Conservation (phyloP, 1,140 invertebrate genomes). For the Mylabris phalerata region DNA sequence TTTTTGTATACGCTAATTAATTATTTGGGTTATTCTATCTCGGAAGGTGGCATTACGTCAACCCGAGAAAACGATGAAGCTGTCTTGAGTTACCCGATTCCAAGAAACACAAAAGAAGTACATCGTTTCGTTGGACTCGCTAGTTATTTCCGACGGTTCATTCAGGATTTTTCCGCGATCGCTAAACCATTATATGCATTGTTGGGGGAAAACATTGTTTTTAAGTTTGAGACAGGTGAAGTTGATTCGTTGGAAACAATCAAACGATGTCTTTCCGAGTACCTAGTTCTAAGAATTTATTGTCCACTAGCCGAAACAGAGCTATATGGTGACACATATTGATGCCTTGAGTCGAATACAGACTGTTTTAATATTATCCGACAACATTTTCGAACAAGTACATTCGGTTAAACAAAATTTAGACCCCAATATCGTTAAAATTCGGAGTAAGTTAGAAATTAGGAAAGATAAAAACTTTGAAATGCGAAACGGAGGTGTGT, state of each 20-base stretch:
- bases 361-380: background rate
- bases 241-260: constrained; percentile 25
- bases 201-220: constrained; percentile 26
- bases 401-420: background rate
- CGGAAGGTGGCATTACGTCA: constrained; percentile 15
- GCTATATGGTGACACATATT: constrained; percentile 6
- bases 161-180: constrained; percentile 23
- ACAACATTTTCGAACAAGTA: background rate
- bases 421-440: background rate
- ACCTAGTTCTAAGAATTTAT: constrained; percentile 16
- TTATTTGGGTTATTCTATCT: constrained; percentile 23
- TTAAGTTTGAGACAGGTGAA: constrained; percentile 21
- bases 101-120: constrained; percentile 9
- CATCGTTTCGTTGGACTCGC: constrained; percentile 19
- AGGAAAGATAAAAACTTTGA: too few species aligned
- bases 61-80: constrained; percentile 9
- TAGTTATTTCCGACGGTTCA: constrained; percentile 26
- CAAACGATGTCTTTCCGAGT: constrained; percentile 5
- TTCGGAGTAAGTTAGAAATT: too few species aligned
- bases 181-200: constrained; percentile 31
- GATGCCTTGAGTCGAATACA: background rate
- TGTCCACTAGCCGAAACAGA: constrained; percentile 8
- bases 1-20: constrained; percentile 18
- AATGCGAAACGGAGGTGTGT: too few species aligned
- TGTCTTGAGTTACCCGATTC: constrained; percentile 14